Evolutionary conservation across 1,140 invertebrate species (phyloP), one percentile per base, ranked within the genome.

Genomic region (Polypedilum vanderplanki): DNA sequence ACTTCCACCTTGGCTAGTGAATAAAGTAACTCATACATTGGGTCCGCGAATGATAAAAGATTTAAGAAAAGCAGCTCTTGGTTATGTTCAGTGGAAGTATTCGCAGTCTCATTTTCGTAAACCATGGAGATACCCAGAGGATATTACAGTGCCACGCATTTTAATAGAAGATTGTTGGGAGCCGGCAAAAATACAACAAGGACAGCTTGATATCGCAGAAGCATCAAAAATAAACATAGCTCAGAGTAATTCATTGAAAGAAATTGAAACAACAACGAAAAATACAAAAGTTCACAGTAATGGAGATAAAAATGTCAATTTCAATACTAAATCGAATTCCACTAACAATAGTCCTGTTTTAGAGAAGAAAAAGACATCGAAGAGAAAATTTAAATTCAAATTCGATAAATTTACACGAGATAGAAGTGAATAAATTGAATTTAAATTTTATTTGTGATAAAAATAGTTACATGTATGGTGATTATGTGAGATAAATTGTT

Each of bases 91-190:
- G 18, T 96, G 94, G 94, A 96, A 96, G 83, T 78, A 79, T 1
- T 81, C 83, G 75, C 87, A 89, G 64, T 87, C 92, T 79, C 91
- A 93, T 5, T 85, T 88, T 79, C 87, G 86, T 76, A 95, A 94
- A 82, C 93, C 94, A 1, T 96, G 94, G 94, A 86, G 93, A 75
- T 90, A 88, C 82, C 93, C 93, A 0, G 93, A 96, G 80, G 92
- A 95, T 83, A 92, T 87, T 75, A 84, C 86, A 1, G 81, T 84
- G 0, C 87, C 90, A n/a, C 84, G 90, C 80, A 89, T 93, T 79
- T 84, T 83, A 76, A 79, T 90, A 17, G 83, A 84, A 79, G 89
- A 92, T 7, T 70, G 65, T 20, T 70, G 46, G 46, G 46, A 57
- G 15, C 12, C 7, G 46, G 9, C n/a, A n/a, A 57, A n/a, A n/a